Conservation (phyloP, 2,797 vertebrate species). For the Neosilurus hyrtlii region DNA sequence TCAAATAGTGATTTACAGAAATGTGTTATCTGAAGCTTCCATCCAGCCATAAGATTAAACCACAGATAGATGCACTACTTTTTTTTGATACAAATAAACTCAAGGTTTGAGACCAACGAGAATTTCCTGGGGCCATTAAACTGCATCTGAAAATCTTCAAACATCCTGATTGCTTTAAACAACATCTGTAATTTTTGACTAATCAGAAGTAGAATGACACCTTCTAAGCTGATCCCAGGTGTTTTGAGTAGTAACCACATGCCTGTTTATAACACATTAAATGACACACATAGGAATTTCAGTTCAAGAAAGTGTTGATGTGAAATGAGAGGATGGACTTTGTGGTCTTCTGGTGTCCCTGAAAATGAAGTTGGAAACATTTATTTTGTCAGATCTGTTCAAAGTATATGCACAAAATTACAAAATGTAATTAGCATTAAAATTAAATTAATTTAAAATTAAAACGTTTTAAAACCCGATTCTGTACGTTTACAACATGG, state of each 20-base stretch:
- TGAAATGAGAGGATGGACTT: not conserved
- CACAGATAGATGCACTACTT: not conserved
- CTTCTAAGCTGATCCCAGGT: not conserved
- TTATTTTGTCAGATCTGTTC: not conserved
- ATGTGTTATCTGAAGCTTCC: not conserved
- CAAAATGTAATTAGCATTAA: not conserved
- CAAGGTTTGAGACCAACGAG: not conserved
- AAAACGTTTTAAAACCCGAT: not conserved
- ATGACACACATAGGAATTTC: not conserved
- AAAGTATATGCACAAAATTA: not conserved
- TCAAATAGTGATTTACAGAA: not conserved
- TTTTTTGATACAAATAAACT: not conserved
- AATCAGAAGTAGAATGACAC: not conserved
- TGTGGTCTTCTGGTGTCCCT: not conserved
- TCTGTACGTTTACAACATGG: not conserved
- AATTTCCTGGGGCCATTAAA: not conserved
- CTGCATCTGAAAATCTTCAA: not conserved
- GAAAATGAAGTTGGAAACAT: not conserved
- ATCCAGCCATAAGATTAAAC: constrained; percentile 5
- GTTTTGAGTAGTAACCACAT: not conserved
- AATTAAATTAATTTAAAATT: no score
- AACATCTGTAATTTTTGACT: no score
- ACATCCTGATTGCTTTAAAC: no score
- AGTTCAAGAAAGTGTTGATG: not conserved
- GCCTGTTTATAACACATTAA: not conserved